Evolutionary conservation across 2,888 invertebrate species (phyloP), one percentile per base, ranked within the genome.

Genomic region (Troides oblongomaculatus): DNA sequence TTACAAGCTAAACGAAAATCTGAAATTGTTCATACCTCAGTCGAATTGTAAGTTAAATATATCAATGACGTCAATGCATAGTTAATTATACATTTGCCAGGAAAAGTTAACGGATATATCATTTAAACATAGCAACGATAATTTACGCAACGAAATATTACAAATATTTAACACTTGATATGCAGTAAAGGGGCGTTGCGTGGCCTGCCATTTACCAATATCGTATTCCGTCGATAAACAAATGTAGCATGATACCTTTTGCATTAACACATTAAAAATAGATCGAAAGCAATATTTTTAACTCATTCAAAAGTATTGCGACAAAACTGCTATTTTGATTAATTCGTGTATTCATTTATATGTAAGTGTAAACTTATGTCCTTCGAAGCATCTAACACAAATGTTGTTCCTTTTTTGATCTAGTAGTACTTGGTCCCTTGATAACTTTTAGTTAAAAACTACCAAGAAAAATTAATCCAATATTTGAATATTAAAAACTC

Each of bases 131-230:
- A 4, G 23, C 46, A 57, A 61, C 60, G 56, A 18, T 30, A 67
- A 58, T 71, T 71, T 70, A 66, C 69, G 62, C 69, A 69, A 69
- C 63, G 62, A 53, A 53, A 10, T 61, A 62, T 66, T 67, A 43
- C 23, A 64, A 63, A 64, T 63, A 61, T 66, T 61, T 30, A 60
- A 65, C 53, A 71, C 58, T 67, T 46, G 62, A 70, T 68, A 72
- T 69, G 71, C 64, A 39, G n/a, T 59, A 61, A 69, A 63, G 74
- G 74, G 74, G 73, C 73, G 74, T 72, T 62, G 68, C 58, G 60
- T 58, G 25, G 57, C 36, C 72, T 72, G 72, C 12, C 50, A 39
- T 68, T 64, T 68, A 58, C 63, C 69, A 43, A 63, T 71, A 71
- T 74, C 43, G 25, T 59, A 72, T 74, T 69, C 64, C 73, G 64